Conservation (phyloP, 2,888 invertebrate genomes). For the Marasmarcha lunaedactyla region DNA sequence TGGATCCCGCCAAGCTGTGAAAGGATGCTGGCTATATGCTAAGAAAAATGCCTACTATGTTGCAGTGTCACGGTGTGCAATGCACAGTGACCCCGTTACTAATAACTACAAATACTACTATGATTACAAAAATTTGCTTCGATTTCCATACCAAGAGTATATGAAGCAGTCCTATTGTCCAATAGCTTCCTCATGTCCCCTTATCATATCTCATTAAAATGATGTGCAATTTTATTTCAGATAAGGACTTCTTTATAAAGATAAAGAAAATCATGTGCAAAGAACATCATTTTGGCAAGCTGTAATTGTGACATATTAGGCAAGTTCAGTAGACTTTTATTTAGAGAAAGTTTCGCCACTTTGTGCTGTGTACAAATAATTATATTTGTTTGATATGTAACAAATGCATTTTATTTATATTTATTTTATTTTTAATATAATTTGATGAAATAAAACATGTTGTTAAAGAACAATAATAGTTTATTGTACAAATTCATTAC, state of each 20-base stretch:
- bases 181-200: too few relatives aligned
- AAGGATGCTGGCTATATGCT: too few relatives aligned
- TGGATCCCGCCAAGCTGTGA: too few relatives aligned
- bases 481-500: slow-evolving; percentile 61
- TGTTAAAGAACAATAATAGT: slow-evolving; percentile 43
- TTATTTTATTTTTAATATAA: slow-evolving; percentile 16
- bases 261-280: slow-evolving; percentile 24
- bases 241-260: slow-evolving; percentile 29
- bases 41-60: too few relatives aligned
- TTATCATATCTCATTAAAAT: too few relatives aligned
- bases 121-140: too few relatives aligned
- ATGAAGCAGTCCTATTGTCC: too few relatives aligned
- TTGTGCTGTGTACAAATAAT: slow-evolving; percentile 55
- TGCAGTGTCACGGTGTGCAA: too few relatives aligned
- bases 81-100: too few relatives aligned
- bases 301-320: slow-evolving; percentile 12
- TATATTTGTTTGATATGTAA: slow-evolving; percentile 36
- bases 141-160: too few relatives aligned
- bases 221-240: slow-evolving; percentile 38
- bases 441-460: slow-evolving; percentile 14
- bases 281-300: neutral
- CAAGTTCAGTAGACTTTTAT: slow-evolving; percentile 35
- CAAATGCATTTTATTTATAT: slow-evolving; percentile 25
- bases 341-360: slow-evolving; percentile 39
- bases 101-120: too few relatives aligned